Base-by-base conservation (phyloP, 1,140 invertebrate species). In the Parapsyche elsis region DNA sequence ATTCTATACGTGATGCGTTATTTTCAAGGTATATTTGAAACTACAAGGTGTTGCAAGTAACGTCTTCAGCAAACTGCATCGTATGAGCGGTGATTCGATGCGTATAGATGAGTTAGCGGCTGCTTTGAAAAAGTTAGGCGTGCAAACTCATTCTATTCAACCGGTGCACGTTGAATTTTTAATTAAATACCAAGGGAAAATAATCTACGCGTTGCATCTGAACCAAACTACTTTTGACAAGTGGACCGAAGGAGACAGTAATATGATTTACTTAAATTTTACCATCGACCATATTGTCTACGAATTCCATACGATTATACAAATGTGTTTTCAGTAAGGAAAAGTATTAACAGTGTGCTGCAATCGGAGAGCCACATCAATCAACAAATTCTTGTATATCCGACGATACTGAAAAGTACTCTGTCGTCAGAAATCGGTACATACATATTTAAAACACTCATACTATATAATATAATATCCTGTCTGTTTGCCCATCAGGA, bases 341-440 rank as follows among this genome's bases (percentile, higher is more conserved):
- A 79, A 21, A 79, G 71, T 7, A 75, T 83, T 10, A 64, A 81
- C 45, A 82, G 44, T 75, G 53, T 83, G 5, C 79, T 83, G 4
- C 79, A 78, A 75, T 59, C 81, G 0, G 83, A 83, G 59, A 82
- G 83, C 45, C 83, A 83, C 61, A 74, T 83, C 5, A 83, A 83
- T 71, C 81, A 83, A 49, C 83, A 83, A 26, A 76, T 77, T n/a
- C 67, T 83, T 5, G 9, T 81, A 0, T 83, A 83, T 46, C 83
- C 83, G 16, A 81, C 79, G 5, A 45, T 81, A 0, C 30, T 83
- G 0, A 73, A 74, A 44, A 82, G 80, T 46, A 71, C 71, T 5
- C 53, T 83, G 16, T 75, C 83, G 1, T 81, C 83, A 23, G 83
- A 83, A 30, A 19, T 83, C 1, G 83, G 83, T 83, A 76, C 64